Conservation (phyloP, 2,797 vertebrate species). For the Lutra lutra region DNA sequence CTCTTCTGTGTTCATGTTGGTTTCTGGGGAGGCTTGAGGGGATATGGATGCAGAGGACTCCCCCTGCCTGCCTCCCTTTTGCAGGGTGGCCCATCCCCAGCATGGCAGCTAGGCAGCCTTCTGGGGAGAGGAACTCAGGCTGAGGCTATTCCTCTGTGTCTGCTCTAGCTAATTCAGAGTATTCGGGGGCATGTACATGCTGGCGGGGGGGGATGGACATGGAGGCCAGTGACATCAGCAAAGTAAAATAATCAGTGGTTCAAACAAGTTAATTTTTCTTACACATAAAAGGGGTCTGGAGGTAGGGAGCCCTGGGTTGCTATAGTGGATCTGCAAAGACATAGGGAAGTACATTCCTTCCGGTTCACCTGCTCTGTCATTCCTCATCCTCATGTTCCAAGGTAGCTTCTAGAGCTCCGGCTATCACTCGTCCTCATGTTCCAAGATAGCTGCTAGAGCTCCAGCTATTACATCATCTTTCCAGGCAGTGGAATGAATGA, state of each 20-base stretch:
- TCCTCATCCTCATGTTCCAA: background rate
- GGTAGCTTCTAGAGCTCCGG: background rate
- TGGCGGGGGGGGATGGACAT: too few relatives aligned
- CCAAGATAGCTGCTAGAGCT: background rate
- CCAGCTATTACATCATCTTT: background rate
- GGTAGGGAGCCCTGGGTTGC: background rate
- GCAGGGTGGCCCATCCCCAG: background rate
- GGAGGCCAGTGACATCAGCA: background rate
- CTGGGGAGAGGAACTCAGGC: background rate
- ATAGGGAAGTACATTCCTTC: background rate
- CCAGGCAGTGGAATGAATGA: background rate
- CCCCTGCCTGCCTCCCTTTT: background rate
- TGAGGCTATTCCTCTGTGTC: background rate
- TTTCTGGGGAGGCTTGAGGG: background rate
- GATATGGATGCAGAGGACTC: background rate
- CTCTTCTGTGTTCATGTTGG: background rate
- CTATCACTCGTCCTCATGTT: background rate
- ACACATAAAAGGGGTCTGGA: background rate
- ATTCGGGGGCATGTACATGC: background rate
- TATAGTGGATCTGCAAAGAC: background rate
- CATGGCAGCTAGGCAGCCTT: background rate
- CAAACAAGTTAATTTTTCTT: conserved; percentile 2
- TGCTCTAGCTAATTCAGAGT: background rate
- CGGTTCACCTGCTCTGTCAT: background rate
- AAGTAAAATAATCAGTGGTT: background rate